Evolutionary conservation across 1,140 invertebrate species (phyloP).

Genomic region (Dinothrombium tinctorium): DNA sequence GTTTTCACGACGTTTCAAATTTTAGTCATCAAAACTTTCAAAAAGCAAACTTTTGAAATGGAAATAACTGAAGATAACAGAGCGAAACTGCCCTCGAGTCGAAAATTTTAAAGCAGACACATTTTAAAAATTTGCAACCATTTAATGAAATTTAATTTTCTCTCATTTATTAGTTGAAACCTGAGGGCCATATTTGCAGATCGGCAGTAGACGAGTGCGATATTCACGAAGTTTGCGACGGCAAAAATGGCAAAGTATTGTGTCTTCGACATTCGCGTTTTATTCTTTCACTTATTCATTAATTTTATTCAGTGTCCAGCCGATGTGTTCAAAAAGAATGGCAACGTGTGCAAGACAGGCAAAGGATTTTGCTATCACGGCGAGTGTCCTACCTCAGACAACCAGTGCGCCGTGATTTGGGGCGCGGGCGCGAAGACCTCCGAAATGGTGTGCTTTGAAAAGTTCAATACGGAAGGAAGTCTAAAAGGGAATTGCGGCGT

Average conservation of each 20-base stretch:
- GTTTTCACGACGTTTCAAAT: too few species aligned
- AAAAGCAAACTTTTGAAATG: too few species aligned
- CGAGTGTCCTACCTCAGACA: constrained; percentile 54
- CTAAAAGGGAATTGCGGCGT: constrained; percentile 78
- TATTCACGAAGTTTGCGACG: constrained; percentile 70
- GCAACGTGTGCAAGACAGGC: constrained; percentile 41
- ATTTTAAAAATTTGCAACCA: too few species aligned
- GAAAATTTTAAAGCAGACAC: too few species aligned
- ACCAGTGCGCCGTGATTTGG: constrained; percentile 78
- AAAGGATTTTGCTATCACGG: constrained; percentile 72
- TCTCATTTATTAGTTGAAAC: constrained; percentile 34
- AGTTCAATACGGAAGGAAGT: constrained; percentile 79
- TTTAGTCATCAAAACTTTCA: too few species aligned
- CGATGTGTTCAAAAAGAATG: constrained; percentile 75
- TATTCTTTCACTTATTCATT: neutral
- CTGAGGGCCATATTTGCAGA: constrained; percentile 50
- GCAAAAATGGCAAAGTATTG: constrained; percentile 39
- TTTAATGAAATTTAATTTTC: too few species aligned
- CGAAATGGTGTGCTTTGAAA: constrained; percentile 63
- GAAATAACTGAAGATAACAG: too few species aligned
- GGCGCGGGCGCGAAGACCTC: constrained; percentile 38
- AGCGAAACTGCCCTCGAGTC: too few species aligned
- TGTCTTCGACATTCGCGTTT: too few species aligned
- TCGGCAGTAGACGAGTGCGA: constrained; percentile 72
- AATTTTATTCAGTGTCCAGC: constrained; percentile 42